Conservation (phyloP, 37 sponge, comb jelly and placozoan species). For the Spongia lamella region DNA sequence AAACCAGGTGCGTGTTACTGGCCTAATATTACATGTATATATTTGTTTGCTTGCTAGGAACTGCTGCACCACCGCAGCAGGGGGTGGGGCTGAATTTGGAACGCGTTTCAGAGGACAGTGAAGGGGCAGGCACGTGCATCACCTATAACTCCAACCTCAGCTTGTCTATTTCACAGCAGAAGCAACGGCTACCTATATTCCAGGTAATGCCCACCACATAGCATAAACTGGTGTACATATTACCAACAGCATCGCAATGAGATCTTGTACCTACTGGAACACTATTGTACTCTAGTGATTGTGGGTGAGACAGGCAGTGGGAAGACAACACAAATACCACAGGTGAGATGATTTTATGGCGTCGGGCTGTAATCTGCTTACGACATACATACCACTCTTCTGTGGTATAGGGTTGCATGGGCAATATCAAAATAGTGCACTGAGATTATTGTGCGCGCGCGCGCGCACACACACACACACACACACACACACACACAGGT, state of each 20-base stretch:
- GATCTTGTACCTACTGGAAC: slow-evolving; percentile 41
- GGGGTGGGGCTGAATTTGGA: too few relatives aligned
- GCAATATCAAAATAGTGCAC: too few relatives aligned
- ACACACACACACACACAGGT: too few relatives aligned
- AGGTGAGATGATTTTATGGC: neutral
- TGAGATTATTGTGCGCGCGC: too few relatives aligned
- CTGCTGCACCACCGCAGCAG: too few relatives aligned
- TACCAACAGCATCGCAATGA: slow-evolving; percentile 86
- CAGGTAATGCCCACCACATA: slow-evolving; percentile 39
- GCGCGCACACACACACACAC: too few relatives aligned
- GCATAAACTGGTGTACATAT: neutral
- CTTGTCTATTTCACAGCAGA: slow-evolving; percentile 80
- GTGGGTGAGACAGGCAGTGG: too few relatives aligned
- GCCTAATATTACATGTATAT: too few relatives aligned
- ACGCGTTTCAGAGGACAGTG: slow-evolving; percentile 20
- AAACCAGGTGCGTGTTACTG: slow-evolving; percentile 41
- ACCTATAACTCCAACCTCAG: slow-evolving; percentile 76
- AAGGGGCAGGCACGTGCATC: slow-evolving; percentile 75
- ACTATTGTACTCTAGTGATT: too few relatives aligned
- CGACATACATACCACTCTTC: neutral
- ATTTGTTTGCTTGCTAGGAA: too few relatives aligned
- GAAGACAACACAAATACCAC: slow-evolving; percentile 71
- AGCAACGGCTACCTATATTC: slow-evolving; percentile 88
- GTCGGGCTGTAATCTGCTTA: neutral
- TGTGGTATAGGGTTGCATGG: too few relatives aligned